phyloP scores from a whole-genome alignment of 2,888 invertebrate genomes.

The Cataglyphis altisquamis region DNA sequence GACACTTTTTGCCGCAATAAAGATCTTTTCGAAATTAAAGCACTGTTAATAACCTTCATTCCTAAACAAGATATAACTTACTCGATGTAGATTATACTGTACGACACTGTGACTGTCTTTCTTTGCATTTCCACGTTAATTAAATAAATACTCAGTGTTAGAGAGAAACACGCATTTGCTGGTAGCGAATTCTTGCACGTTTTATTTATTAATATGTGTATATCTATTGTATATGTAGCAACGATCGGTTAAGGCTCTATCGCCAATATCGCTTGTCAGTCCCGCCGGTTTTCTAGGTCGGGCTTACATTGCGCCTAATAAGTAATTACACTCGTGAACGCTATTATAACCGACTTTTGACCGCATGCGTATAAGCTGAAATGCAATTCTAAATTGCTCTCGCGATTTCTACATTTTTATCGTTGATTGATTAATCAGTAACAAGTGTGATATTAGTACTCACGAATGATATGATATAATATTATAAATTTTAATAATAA shows the following conservation, averaged over 20 bases:
- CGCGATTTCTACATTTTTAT: conserved; percentile 50
- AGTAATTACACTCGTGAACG: conserved; percentile 74
- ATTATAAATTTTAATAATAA: background rate
- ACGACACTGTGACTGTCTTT: conserved; percentile 49
- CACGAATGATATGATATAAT: background rate
- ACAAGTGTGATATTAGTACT: conserved; percentile 62
- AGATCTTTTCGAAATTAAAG: conserved; percentile 37
- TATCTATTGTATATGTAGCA: conserved; percentile 32
- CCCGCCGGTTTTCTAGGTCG: conserved; percentile 69
- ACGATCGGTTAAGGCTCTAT: conserved; percentile 44
- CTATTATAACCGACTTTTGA: conserved; percentile 62
- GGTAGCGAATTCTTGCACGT: conserved; percentile 47
- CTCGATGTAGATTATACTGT: conserved; percentile 41
- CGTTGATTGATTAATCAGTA: conserved; percentile 77
- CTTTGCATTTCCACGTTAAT: conserved; percentile 10
- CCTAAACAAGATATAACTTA: conserved; percentile 30
- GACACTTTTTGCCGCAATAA: conserved; percentile 20
- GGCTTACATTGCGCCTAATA: conserved; percentile 64
- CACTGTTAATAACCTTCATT: conserved; percentile 45
- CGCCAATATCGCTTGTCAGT: conserved; percentile 47
- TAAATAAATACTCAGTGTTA: conserved; percentile 39
- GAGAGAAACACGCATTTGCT: conserved; percentile 20
- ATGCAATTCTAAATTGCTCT: conserved; percentile 68
- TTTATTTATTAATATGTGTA: conserved; percentile 31
- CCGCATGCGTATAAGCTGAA: conserved; percentile 56